A percentile compares a stretch with the other conserved stretches of the same genome.
Evolutionary conservation across 2,797 vertebrate genomes (phyloP).

Genomic region (Arrhamphus sclerolepis): DNA sequence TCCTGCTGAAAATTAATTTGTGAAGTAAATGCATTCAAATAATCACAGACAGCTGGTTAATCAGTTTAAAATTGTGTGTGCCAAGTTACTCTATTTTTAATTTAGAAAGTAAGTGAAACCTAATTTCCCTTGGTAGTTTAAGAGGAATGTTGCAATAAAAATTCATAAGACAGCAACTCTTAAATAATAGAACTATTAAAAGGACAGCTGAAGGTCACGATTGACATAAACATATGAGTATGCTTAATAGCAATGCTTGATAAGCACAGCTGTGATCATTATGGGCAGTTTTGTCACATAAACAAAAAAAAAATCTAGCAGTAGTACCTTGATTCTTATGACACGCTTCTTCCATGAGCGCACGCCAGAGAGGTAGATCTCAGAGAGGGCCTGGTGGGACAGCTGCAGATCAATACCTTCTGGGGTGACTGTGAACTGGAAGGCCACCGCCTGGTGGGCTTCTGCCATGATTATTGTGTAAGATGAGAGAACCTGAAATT

Average conservation of each 20-base stretch:
- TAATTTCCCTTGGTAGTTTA: no score
- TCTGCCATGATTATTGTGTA: slow-evolving; percentile 79
- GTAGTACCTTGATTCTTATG: slow-evolving; percentile 79
- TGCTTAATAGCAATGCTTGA: no score
- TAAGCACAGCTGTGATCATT: not conserved
- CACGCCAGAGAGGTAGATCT: slow-evolving; percentile 84
- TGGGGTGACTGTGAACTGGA: slow-evolving; percentile 85
- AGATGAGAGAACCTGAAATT: not conserved
- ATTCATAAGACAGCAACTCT: no score
- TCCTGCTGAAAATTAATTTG: not conserved
- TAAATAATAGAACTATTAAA: no score
- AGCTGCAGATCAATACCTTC: slow-evolving; percentile 83
- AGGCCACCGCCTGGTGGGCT: slow-evolving; percentile 86
- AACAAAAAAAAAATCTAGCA: slow-evolving; percentile 1
- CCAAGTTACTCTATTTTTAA: not conserved
- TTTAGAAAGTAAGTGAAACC: not conserved
- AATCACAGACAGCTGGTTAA: not conserved
- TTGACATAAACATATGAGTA: no score
- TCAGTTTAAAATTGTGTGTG: not conserved
- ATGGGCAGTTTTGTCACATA: not conserved
- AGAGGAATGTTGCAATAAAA: no score
- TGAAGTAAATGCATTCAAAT: no score
- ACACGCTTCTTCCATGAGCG: slow-evolving; percentile 84
- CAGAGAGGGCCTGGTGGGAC: slow-evolving; percentile 82
- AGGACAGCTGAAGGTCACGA: no score